phyloP scores from a whole-genome alignment of 2,797 vertebrate genomes.

The Cyclopterus lumpus region DNA sequence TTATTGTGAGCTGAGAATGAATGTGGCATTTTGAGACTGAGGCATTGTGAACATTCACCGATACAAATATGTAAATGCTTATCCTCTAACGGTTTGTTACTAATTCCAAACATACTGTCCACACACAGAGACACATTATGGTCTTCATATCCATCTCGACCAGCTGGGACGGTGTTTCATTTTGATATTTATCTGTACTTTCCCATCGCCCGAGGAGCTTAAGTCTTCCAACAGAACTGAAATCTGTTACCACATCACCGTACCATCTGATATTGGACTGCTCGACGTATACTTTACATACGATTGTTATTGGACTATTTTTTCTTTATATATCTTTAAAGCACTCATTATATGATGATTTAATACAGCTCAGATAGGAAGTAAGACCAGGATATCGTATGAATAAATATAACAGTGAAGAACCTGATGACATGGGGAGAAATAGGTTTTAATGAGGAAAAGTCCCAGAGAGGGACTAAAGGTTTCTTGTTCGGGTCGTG shows the following conservation, averaged over 20 bases:
- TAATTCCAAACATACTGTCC: slow-evolving; percentile 44
- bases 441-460: slow-evolving; percentile 42
- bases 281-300: slow-evolving; percentile 22
- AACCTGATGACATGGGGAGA: slow-evolving; percentile 57
- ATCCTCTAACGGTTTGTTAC: neutral
- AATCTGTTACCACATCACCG: slow-evolving; percentile 34
- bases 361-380: slow-evolving; percentile 44
- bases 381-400: slow-evolving; percentile 48
- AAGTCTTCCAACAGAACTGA: slow-evolving; percentile 30
- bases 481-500: slow-evolving; percentile 45
- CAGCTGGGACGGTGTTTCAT: slow-evolving; percentile 31
- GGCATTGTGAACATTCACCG: neutral
- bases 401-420: slow-evolving; percentile 49
- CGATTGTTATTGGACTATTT: slow-evolving; percentile 26
- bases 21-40: neutral
- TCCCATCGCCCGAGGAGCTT: slow-evolving; percentile 35
- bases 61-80: slow-evolving; percentile 8
- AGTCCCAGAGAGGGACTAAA: slow-evolving; percentile 25
- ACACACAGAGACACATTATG: slow-evolving; percentile 18
- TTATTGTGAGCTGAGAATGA: slow-evolving; percentile 15
- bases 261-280: slow-evolving; percentile 41
- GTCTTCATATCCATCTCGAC: slow-evolving; percentile 27
- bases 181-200: slow-evolving; percentile 52
- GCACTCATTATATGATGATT: slow-evolving; percentile 26
- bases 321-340: slow-evolving; percentile 25